Evolutionary conservation across 1,140 invertebrate species (phyloP).

Genomic region (Habropoda laboriosa): DNA sequence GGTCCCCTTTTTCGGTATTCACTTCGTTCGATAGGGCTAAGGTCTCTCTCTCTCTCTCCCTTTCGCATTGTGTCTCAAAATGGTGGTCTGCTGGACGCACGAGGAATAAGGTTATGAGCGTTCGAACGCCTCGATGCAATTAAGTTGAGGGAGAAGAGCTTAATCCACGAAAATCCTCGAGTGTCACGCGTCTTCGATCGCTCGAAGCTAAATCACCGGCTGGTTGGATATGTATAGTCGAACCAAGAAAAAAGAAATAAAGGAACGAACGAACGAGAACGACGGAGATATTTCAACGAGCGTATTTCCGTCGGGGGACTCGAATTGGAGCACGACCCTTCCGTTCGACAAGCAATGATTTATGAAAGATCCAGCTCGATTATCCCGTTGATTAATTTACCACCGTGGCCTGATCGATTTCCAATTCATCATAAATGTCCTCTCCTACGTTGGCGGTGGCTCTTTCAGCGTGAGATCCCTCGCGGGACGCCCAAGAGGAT

Average conservation of each 20-base stretch:
- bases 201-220: background rate
- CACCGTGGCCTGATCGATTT: constrained; percentile 57
- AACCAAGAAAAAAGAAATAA: background rate
- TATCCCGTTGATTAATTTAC: constrained; percentile 62
- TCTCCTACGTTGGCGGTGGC: constrained; percentile 16
- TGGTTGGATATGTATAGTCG: background rate
- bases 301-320: constrained; percentile 15
- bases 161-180: constrained; percentile 56
- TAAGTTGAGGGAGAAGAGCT: constrained; percentile 43
- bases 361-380: constrained; percentile 62
- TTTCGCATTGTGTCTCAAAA: constrained; percentile 51
- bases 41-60: too few species aligned
- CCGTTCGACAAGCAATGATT: constrained; percentile 50
- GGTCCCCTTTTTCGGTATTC: background rate
- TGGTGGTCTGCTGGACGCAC: constrained; percentile 38
- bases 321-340: constrained; percentile 34
- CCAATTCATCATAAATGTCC: constrained; percentile 61
- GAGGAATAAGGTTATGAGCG: constrained; percentile 14
- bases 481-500: constrained; percentile 11
- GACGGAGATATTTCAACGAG: background rate
- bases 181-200: constrained; percentile 51
- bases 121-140: constrained; percentile 46
- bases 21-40: background rate
- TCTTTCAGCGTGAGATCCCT: constrained; percentile 21
- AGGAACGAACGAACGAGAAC: too few species aligned